These are phyloP conservation scores for Coregonus ussuriensis DNA, from an alignment of 2,797 vertebrate species.

Conservation along the genomic window DNA sequence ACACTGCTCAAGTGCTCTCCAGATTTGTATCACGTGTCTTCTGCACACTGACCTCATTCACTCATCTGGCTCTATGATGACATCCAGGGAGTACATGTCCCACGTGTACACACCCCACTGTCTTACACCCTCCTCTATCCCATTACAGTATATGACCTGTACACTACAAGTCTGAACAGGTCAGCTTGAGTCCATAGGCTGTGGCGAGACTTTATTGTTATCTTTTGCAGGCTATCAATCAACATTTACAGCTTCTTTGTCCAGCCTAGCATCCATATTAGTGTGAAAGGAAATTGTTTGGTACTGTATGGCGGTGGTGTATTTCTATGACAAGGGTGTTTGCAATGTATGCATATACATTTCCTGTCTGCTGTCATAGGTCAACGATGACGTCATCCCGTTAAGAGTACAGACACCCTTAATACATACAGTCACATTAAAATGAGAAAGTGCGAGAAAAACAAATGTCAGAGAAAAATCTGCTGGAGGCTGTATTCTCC, in stretches of 20 bases:
- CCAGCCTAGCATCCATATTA: too few relatives aligned
- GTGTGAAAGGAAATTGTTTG: too few relatives aligned
- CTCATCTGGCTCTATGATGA: neutral
- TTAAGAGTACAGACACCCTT: neutral
- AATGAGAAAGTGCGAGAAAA: slow-evolving; percentile 3
- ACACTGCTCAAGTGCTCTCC: neutral
- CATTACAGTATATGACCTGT: neutral
- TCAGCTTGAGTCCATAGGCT: neutral
- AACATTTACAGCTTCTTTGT: neutral
- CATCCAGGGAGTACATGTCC: neutral
- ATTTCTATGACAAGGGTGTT: neutral
- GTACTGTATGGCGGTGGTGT: too few relatives aligned
- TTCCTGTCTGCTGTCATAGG: neutral
- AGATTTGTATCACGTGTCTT: neutral
- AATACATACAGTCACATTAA: neutral
- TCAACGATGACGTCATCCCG: neutral
- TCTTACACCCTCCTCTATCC: neutral
- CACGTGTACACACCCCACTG: neutral
- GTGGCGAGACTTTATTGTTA: neutral
- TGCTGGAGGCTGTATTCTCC: neutral
- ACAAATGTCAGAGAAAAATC: neutral
- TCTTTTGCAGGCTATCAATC: neutral
- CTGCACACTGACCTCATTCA: neutral
- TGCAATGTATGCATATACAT: neutral
- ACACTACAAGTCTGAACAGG: too few relatives aligned